Conservation (phyloP, 2,888 invertebrate genomes). For the Stenchaetothrips biformis region DNA sequence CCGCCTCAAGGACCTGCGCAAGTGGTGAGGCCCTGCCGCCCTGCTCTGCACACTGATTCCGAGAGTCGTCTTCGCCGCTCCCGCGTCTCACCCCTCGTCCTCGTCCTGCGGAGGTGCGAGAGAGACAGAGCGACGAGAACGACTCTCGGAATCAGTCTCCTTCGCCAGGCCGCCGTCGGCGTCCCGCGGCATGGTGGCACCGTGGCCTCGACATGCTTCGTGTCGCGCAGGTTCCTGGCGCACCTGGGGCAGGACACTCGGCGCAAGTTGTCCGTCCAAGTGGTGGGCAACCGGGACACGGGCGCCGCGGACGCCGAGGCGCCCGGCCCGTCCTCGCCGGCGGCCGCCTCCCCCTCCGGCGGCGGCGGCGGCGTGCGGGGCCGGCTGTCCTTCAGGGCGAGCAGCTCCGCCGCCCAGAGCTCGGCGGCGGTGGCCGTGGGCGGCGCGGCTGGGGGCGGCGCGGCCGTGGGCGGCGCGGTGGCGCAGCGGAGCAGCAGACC, state of each 20-base stretch:
- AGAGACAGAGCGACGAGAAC: too few species aligned
- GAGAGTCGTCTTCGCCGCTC: too few species aligned
- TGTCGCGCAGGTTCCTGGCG: neutral
- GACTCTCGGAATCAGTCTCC: too few species aligned
- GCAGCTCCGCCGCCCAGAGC: slow-evolving; percentile 9
- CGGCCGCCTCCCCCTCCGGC: neutral
- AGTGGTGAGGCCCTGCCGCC: neutral
- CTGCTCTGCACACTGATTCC: too few species aligned
- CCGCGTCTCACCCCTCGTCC: too few species aligned
- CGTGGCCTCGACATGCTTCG: neutral
- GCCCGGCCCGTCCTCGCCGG: neutral
- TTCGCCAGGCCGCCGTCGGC: too few species aligned
- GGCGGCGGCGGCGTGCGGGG: neutral
- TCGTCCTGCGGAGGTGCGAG: too few species aligned
- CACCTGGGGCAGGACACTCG: slow-evolving; percentile 9
- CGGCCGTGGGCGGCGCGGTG: too few species aligned
- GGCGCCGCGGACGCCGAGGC: neutral
- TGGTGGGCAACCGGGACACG: slow-evolving; percentile 39
- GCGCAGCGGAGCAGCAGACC: neutral
- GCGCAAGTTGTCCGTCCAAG: slow-evolving; percentile 43
- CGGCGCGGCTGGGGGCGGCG: too few species aligned
- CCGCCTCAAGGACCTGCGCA: slow-evolving; percentile 22
- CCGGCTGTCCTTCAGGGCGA: neutral
- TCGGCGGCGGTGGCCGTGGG: neutral
- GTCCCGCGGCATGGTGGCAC: too few species aligned